A percentile compares a stretch with the other conserved stretches of the same genome.
Conservation (phyloP, 2,113 vertebrate genomes). For the Pelmatolapia mariae region DNA sequence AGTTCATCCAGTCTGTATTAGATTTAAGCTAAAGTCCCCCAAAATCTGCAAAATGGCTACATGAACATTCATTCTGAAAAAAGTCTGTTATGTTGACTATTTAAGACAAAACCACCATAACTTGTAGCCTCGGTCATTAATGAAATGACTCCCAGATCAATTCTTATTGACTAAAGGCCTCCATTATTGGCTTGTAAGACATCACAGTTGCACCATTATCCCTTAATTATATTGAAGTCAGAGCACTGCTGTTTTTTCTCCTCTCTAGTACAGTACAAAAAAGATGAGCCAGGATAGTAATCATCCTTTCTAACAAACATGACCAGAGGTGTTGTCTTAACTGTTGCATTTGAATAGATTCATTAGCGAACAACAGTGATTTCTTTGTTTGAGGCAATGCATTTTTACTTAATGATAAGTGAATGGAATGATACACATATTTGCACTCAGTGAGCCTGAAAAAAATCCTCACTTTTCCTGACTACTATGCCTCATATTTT, state of each 20-base stretch:
- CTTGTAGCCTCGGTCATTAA: conserved; percentile 46
- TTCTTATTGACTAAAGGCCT: conserved; percentile 51
- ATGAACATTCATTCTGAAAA: not conserved
- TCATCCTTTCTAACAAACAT: conserved; percentile 6
- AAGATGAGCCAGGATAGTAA: not conserved
- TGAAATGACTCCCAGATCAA: conserved; percentile 55
- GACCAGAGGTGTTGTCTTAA: not conserved
- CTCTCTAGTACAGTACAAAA: conserved; percentile 2
- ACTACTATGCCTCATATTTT: not conserved
- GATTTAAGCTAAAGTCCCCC: not conserved
- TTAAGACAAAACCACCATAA: conserved; percentile 8
- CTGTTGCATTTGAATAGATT: conserved; percentile 29
- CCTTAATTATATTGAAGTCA: conserved; percentile 57
- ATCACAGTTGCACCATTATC: conserved; percentile 63
- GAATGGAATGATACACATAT: not conserved
- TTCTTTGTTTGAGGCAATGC: conserved; percentile 1
- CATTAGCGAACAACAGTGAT: conserved; percentile 18
- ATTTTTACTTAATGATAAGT: not conserved
- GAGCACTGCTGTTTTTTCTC: not conserved
- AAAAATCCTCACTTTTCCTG: not conserved
- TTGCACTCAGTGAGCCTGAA: not conserved
- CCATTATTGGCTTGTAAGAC: conserved; percentile 68
- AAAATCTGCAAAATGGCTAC: not conserved
- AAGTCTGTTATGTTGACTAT: not conserved
- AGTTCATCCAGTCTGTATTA: not conserved